Percentiles rank a stretch among this genome's conserved stretches.
phyloP scores from a whole-genome alignment of 2,113 vertebrate genomes.

The Atrichornis clamosus region DNA sequence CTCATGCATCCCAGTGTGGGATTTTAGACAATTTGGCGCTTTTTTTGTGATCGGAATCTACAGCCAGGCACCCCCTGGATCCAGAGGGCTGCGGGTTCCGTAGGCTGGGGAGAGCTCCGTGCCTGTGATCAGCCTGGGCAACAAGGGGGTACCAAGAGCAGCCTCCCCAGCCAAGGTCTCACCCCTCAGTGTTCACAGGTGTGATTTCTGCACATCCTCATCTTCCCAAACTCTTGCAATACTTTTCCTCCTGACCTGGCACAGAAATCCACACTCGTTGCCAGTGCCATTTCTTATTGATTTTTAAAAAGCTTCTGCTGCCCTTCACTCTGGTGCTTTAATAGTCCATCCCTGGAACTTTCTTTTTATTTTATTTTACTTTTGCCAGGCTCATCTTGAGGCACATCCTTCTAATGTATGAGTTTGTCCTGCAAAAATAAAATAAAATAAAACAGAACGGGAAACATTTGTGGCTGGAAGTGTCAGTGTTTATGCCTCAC shows the following conservation, averaged over 20 bases:
- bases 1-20: accelerated
- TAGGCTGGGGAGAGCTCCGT: background rate
- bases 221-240: background rate
- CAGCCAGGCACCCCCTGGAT: background rate
- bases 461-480: background rate
- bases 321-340: background rate
- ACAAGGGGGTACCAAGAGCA: background rate
- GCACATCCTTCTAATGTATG: background rate
- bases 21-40: background rate
- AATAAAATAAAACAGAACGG: background rate
- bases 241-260: background rate
- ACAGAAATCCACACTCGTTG: background rate
- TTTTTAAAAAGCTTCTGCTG: slow-evolving; percentile 46
- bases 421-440: background rate
- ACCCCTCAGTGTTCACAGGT: background rate
- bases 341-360: background rate
- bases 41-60: background rate
- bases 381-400: background rate
- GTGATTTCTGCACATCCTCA: background rate
- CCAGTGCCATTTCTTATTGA: slow-evolving; percentile 19
- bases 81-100: background rate
- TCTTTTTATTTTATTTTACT: background rate
- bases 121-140: background rate
- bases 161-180: background rate
- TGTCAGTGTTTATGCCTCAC: background rate